Conservation (phyloP, 2,113 vertebrate genomes). For the Salvelinus fontinalis region DNA sequence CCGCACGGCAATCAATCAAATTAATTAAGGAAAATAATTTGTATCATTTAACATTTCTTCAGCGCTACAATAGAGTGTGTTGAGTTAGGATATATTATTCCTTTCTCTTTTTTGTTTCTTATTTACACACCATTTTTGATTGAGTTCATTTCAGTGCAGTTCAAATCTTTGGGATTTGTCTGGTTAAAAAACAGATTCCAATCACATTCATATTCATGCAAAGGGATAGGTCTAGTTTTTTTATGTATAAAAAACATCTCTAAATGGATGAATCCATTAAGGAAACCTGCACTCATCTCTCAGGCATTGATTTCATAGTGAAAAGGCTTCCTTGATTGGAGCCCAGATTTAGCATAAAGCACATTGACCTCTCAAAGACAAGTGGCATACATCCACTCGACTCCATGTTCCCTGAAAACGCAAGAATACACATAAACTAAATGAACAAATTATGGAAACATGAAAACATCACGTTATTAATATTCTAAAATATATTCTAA, state of each 20-base stretch:
- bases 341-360: slow-evolving; percentile 36
- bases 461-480: slow-evolving; percentile 37
- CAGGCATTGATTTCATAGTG: slow-evolving; percentile 43
- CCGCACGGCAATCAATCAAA: slow-evolving; percentile 91
- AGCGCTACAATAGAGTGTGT: slow-evolving; percentile 24
- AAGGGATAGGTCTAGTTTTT: slow-evolving; percentile 12
- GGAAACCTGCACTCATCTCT: slow-evolving; percentile 67
- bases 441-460: slow-evolving; percentile 28
- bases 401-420: background rate
- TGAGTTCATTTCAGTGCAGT: no score
- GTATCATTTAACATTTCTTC: slow-evolving; percentile 81
- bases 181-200: no score
- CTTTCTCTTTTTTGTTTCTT: background rate
- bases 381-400: slow-evolving; percentile 3
- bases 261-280: slow-evolving; percentile 40
- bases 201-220: background rate
- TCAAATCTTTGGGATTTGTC: no score
- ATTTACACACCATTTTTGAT: no score
- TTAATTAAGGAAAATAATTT: slow-evolving; percentile 87
- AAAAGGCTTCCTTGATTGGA: slow-evolving; percentile 23
- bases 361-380: slow-evolving; percentile 36
- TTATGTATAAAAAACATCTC: no score
- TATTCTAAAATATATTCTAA: slow-evolving; percentile 19
- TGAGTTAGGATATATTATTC: background rate
- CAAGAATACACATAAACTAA: slow-evolving; percentile 4